phyloP scores from a whole-genome alignment of 2,888 invertebrate genomes.

The Enchytraeus crypticus region DNA sequence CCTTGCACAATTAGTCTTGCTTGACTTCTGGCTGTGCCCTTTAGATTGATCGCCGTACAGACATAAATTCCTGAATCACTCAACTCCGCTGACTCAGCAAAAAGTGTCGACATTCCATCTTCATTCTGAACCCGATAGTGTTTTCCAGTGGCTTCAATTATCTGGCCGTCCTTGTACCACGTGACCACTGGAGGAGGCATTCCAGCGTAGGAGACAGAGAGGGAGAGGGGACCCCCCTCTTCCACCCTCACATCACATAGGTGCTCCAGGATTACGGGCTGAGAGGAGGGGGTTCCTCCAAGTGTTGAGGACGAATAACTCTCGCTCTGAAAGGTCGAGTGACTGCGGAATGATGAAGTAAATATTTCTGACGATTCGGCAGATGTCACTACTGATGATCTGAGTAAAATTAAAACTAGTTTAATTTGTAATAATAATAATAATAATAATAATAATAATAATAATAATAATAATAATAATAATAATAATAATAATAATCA shows the following conservation, averaged over 20 bases:
- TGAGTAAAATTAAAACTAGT: no score
- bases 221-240: slow-evolving; percentile 83
- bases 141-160: slow-evolving; percentile 33
- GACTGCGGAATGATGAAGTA: no score
- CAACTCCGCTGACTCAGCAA: slow-evolving; percentile 75
- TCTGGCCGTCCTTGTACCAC: slow-evolving; percentile 88
- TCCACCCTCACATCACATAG: slow-evolving; percentile 82
- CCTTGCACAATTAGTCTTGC: slow-evolving; percentile 62
- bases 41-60: slow-evolving; percentile 93
- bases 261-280: slow-evolving; percentile 91
- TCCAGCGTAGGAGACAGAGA: slow-evolving; percentile 83
- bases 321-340: no score
- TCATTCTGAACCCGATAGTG: slow-evolving; percentile 33
- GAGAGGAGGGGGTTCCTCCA: no score
- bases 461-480: no score
- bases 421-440: no score
- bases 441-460: no score
- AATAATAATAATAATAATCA: no score
- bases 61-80: slow-evolving; percentile 95
- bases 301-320: no score
- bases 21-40: slow-evolving; percentile 91
- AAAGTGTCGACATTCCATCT: slow-evolving; percentile 60
- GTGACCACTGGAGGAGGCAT: slow-evolving; percentile 86
- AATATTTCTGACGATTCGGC: no score
- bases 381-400: no score